Evolutionary conservation across 2,888 invertebrate genomes (phyloP).

Genomic region (Mechanitis mazaeus): DNA sequence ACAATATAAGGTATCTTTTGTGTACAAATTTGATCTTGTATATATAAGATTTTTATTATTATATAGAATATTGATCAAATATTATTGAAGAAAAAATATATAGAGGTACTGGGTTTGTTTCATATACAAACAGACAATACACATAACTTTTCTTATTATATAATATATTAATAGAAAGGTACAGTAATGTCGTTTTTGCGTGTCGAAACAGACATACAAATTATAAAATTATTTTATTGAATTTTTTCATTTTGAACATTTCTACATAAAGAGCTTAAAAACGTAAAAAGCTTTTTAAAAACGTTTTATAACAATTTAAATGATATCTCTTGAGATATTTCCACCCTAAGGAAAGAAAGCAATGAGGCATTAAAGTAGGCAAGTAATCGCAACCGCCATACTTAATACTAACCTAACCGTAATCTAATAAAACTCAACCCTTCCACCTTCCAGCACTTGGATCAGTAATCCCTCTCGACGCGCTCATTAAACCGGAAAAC

Average conservation of each 20-base stretch:
- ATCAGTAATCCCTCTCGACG: slow-evolving; percentile 60
- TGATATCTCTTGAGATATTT: slow-evolving; percentile 1
- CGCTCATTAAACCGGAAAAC: slow-evolving; percentile 71
- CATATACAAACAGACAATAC: too few species aligned
- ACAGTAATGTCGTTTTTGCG: too few species aligned
- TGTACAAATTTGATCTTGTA: neutral
- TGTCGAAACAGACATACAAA: too few species aligned
- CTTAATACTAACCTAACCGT: slow-evolving; percentile 30
- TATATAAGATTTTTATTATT: neutral
- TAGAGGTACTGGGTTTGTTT: too few species aligned
- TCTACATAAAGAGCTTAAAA: too few species aligned
- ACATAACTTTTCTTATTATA: too few species aligned
- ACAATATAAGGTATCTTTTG: neutral
- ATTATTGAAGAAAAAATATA: too few species aligned
- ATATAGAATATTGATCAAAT: too few species aligned
- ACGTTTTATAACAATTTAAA: neutral
- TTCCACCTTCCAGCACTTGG: slow-evolving; percentile 34
- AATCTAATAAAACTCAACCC: slow-evolving; percentile 53
- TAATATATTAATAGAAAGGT: too few species aligned
- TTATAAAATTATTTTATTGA: too few species aligned
- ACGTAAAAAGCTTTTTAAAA: too few species aligned
- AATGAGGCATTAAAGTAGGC: slow-evolving; percentile 21
- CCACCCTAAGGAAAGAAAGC: neutral
- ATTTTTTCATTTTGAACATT: too few species aligned
- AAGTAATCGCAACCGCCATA: slow-evolving; percentile 13